Evolutionary conservation across 2,113 vertebrate species (phyloP).

Genomic region (Pseudorhombus dupliciocellatus): DNA sequence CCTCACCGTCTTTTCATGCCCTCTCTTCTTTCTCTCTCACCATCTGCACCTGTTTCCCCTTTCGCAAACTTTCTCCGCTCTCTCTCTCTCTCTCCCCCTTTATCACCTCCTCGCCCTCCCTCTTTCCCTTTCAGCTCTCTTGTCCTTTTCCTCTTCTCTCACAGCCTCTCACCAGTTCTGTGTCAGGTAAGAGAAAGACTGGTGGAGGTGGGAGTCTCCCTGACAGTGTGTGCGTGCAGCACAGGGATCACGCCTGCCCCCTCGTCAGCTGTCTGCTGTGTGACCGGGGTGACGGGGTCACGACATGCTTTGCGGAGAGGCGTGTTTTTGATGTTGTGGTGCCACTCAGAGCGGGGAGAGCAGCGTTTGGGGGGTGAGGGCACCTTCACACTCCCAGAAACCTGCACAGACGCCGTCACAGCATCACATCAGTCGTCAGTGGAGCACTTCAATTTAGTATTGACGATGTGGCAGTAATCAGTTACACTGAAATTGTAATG

Average conservation of each 20-base stretch:
- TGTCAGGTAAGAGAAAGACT: conserved; percentile 30
- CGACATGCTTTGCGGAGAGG: conserved; percentile 41
- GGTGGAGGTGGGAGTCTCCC: conserved; percentile 31
- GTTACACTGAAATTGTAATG: background rate
- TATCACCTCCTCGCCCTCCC: conserved; percentile 1
- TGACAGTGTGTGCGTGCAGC: conserved; percentile 46
- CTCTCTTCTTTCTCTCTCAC: conserved; percentile 18
- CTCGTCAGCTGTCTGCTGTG: conserved; percentile 57
- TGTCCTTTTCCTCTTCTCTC: conserved; percentile 24
- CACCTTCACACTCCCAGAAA: conserved; percentile 27
- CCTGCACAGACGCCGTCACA: conserved; percentile 12
- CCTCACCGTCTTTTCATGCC: background rate
- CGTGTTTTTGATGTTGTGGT: conserved; percentile 70
- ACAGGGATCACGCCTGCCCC: background rate
- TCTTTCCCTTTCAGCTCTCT: conserved; percentile 1
- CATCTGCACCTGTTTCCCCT: conserved; percentile 28
- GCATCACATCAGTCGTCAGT: conserved; percentile 1
- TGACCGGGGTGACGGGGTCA: conserved; percentile 54
- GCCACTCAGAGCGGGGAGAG: conserved; percentile 58
- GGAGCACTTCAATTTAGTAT: conserved; percentile 8
- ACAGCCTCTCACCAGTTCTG: conserved; percentile 18
- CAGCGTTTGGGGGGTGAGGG: conserved; percentile 1
- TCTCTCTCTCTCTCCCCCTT: background rate
- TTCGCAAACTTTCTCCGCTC: conserved; percentile 8
- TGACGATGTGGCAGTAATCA: conserved; percentile 8